A percentile compares a stretch with the other conserved stretches of the same genome.
phyloP scores from a whole-genome alignment of 1,140 invertebrate genomes.

The Scaptomyza montana region DNA sequence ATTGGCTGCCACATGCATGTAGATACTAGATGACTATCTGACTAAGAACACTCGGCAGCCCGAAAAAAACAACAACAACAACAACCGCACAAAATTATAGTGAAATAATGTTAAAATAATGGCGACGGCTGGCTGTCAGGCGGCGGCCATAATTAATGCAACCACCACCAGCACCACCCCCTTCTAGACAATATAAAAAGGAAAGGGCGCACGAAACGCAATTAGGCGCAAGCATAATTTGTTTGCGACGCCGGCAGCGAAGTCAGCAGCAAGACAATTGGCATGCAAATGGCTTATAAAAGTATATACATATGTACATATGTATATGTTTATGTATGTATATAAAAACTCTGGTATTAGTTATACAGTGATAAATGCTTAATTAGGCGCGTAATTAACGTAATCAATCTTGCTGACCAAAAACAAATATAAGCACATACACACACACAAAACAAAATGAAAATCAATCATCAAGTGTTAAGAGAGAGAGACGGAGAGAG shows the following conservation, averaged over 20 bases:
- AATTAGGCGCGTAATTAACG: slow-evolving; percentile 79
- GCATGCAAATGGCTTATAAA: slow-evolving; percentile 46
- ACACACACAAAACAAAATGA: slow-evolving; percentile 29
- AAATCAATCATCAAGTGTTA: slow-evolving; percentile 57
- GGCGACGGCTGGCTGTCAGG: slow-evolving; percentile 62
- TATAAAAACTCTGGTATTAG: slow-evolving; percentile 27
- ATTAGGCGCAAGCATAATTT: slow-evolving; percentile 75
- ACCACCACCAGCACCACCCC: neutral
- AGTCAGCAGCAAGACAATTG: slow-evolving; percentile 30
- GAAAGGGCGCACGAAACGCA: slow-evolving; percentile 69
- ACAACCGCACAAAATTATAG: slow-evolving; percentile 14
- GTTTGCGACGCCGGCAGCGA: slow-evolving; percentile 18
- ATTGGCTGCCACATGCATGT: slow-evolving; percentile 60
- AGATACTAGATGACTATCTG: slow-evolving; percentile 76
- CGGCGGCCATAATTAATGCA: slow-evolving; percentile 73
- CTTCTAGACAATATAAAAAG: slow-evolving; percentile 31
- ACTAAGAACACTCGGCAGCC: slow-evolving; percentile 51
- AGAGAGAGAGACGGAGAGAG: neutral
- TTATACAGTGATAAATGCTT: slow-evolving; percentile 77
- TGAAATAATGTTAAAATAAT: slow-evolving; percentile 73
- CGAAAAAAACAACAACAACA: neutral
- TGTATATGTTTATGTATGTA: neutral
- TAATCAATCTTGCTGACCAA: slow-evolving; percentile 71
- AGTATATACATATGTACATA: no score
- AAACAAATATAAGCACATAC: no score